These are phyloP conservation scores for Choristoneura rosaceana DNA, from an alignment of 2,888 invertebrate species.

Conservation along the genomic window DNA sequence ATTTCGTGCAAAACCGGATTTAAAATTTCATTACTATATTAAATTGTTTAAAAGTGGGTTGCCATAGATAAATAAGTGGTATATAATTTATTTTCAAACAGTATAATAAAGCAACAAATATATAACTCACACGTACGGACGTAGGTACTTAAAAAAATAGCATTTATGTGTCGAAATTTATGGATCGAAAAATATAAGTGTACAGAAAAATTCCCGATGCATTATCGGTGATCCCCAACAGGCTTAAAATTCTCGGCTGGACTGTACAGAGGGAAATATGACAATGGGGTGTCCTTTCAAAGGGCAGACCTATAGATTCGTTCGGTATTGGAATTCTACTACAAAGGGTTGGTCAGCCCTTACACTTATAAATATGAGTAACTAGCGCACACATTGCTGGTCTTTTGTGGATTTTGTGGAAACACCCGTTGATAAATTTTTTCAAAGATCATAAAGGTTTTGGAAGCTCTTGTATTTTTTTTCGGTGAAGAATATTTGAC, in stretches of 20 bases:
- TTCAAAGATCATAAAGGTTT: background rate
- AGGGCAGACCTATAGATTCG: conserved; percentile 67
- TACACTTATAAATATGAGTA: conserved; percentile 55
- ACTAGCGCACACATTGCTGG: conserved; percentile 28
- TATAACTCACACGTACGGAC: too few relatives aligned
- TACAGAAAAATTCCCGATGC: background rate
- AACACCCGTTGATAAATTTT: background rate
- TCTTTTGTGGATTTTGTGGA: conserved; percentile 9
- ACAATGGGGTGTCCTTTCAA: conserved; percentile 65
- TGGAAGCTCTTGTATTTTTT: background rate
- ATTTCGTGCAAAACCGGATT: too few relatives aligned
- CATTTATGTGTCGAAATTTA: too few relatives aligned
- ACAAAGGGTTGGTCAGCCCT: conserved; percentile 80
- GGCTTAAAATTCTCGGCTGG: conserved; percentile 43
- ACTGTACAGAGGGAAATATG: conserved; percentile 56
- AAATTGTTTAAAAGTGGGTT: too few relatives aligned
- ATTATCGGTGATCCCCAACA: background rate
- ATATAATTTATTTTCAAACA: too few relatives aligned
- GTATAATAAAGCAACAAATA: too few relatives aligned
- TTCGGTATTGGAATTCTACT: conserved; percentile 77
- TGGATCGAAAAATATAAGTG: too few relatives aligned
- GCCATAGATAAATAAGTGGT: too few relatives aligned
- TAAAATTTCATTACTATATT: too few relatives aligned
- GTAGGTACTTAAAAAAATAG: too few relatives aligned
- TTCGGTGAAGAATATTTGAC: background rate